Evolutionary conservation across 2,797 vertebrate species (phyloP), one percentile per base, ranked within the genome.

Genomic region (Macrochelys suwanniensis): DNA sequence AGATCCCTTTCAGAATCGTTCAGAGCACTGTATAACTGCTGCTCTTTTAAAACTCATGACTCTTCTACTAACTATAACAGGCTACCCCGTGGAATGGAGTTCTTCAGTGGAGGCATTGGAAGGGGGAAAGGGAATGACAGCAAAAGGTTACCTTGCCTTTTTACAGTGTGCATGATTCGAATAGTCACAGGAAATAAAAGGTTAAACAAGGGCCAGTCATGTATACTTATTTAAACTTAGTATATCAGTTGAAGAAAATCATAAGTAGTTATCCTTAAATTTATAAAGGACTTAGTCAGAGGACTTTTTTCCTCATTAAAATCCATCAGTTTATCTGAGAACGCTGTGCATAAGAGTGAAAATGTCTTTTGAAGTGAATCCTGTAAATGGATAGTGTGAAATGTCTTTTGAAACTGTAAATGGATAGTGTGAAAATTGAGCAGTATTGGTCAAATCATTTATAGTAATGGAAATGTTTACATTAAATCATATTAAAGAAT

Each of bases 401-500:
- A 81, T 12, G 15, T 71, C 53, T 85, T 88, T 11, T 71, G 33
- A 94, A 59, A 45, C 54, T 88, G 56, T 82, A 84, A 51, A 82
- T 93, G 88, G 47, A 54, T 82, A 85, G 81, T n/a, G 80, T 93
- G 87, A 97, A 94, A 94, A 96, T 86, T 51, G 53, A 95, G 77
- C 21, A 54, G 57, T 74, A 68, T 96, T 94, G 90, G 91, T 91
- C 77, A 92, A 82, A 92, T 77, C 57, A 84, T 96, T 94, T 94
- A 88, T 92, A 83, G 77, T 95, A 81, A 83, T 90, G 95, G 94
- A 96, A 97, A 94, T 92, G 94, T 92, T 93, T 92, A 28, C 87
- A 12, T 95, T 92, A 92, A 95, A 96, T 94, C 85, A 50, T 88
- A 17, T 88, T 88, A 53, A 92, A 88, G 45, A 71, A 80, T 89